Base-by-base conservation (phyloP, 2,888 invertebrate species). In the Sinotaia quadrata region DNA sequence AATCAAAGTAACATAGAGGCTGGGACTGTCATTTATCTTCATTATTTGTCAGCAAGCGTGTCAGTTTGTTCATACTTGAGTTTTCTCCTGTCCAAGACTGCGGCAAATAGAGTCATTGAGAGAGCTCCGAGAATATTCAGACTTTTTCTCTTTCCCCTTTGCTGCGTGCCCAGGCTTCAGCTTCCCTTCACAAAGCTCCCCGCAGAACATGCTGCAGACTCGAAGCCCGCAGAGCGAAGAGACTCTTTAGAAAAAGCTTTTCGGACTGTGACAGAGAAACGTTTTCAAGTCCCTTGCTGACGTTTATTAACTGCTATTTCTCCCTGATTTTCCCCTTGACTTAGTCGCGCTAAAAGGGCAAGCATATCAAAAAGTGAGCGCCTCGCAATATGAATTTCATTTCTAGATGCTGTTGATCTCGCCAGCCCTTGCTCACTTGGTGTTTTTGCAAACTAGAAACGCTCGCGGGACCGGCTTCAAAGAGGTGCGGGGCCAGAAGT, bases 41-140 rank as follows among this genome's bases (percentile, higher is more conserved):
- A 76, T 76, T 75, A 76, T 75, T 76, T 76, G 74, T 74, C 68
- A 68, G 60, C 71, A 66, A 70, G 44, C 69, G 57, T 75, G 76
- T 76, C 74, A 76, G 68, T 72, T 72, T 73, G 68, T 70, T 49
- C 71, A 62, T 69, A 58, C 56, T 58, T 31, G 54, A 68, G 51
- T 59, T 60, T 61, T 54, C 34, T 36, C 41, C 52, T 54, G 41
- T 54, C 41, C 68, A 54, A 18, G 34, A 24, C 41, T 34, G 37
- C 21, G 44, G 52, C 49, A 59, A 60, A 63, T 67, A 33, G 57
- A 70, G 70, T 71, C 62, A 62, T 52, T 70, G 67, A 73, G 67
- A 68, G 63, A 36, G 34, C 61, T n/a, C 21, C 51, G 56, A 63
- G 44, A 66, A 44, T 66, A 49, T 33, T 36, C 47, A 33, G 24